These are phyloP conservation scores for Orius insidiosus DNA, from an alignment of 1,140 invertebrate genomes.

Conservation along the genomic window DNA sequence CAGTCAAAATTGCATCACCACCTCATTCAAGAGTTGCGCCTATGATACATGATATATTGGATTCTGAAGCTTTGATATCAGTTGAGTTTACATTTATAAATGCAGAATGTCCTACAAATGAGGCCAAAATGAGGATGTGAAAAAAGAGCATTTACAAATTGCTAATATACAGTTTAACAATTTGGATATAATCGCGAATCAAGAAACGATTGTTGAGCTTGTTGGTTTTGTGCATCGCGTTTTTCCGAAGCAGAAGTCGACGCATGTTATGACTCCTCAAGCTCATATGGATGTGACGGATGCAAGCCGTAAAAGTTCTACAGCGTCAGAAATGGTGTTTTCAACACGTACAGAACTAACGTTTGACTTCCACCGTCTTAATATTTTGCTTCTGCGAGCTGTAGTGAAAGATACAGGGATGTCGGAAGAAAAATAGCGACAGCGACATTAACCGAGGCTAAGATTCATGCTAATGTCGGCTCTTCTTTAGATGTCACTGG, in stretches of 20 bases:
- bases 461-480: constrained; percentile 71
- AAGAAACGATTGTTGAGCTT: constrained; percentile 85
- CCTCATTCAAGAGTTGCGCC: constrained; percentile 13
- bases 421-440: constrained; percentile 81
- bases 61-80: constrained; percentile 68
- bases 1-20: constrained; percentile 10
- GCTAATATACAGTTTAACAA: constrained; percentile 85
- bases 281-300: background rate
- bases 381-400: constrained; percentile 67
- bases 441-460: constrained; percentile 75
- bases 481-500: constrained; percentile 46
- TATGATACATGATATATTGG: constrained; percentile 28
- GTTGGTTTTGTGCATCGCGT: constrained; percentile 68
- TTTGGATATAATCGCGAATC: constrained; percentile 86
- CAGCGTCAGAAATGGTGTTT: constrained; percentile 3
- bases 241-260: constrained; percentile 29
- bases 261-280: constrained; percentile 13
- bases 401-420: constrained; percentile 49
- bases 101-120: constrained; percentile 27
- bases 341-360: constrained; percentile 53
- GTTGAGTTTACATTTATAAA: constrained; percentile 62
- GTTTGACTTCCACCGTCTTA: constrained; percentile 83
- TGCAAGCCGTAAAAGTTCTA: constrained; percentile 6
- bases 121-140: constrained; percentile 15
- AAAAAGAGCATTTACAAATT: constrained; percentile 45